Evolutionary conservation across 2,888 invertebrate species (phyloP), one percentile per base, ranked within the genome.

Genomic region (Phasia obesa): DNA sequence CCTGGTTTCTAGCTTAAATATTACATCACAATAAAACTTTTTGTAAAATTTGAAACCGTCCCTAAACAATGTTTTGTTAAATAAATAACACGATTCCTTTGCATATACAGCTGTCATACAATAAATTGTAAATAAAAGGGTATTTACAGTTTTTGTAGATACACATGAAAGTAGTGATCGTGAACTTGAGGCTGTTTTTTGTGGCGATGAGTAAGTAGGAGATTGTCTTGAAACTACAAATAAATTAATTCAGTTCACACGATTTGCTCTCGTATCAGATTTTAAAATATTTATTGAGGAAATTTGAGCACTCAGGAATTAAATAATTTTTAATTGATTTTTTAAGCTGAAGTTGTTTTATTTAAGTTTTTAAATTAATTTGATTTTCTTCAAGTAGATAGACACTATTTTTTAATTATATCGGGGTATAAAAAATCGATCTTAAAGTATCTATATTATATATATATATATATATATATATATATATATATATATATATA

Each of bases 131-230:
- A 47, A 47, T 47, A 47, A 47, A 9, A 47, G 17, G 17, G 25
- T 42, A 27, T 23, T 0, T 42, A 15, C 25, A 55, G 15, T n/a
- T 17, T 19, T 6, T 23, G 23, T 15, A 64, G 21, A 17, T 69
- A 81, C 77, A 81, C 59, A 59, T 69, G 78, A 17, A 65, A 53
- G 19, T 78, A 53, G 19, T 78, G 83, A 81, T 85, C 85, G 71
- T 85, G 84, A 84, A 85, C 84, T 85, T 85, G 82, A 71, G 42
- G 47, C 11, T 17, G n/a, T 64, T 53, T 44, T 21, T 25, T 17
- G 9, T 5, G 42, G 53, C 25, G 67, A 53, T 67, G 53, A 4
- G 19, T 17, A 25, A 17, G 31, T 21, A n/a, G n/a, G n/a, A n/a
- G 27, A 57, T 1, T 55, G 11, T 11, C 27, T 0, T 27, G 4